A percentile compares a stretch with the other conserved stretches of the same genome.
Conservation (phyloP, 2,113 vertebrate genomes). For the Gorilla gorilla region DNA sequence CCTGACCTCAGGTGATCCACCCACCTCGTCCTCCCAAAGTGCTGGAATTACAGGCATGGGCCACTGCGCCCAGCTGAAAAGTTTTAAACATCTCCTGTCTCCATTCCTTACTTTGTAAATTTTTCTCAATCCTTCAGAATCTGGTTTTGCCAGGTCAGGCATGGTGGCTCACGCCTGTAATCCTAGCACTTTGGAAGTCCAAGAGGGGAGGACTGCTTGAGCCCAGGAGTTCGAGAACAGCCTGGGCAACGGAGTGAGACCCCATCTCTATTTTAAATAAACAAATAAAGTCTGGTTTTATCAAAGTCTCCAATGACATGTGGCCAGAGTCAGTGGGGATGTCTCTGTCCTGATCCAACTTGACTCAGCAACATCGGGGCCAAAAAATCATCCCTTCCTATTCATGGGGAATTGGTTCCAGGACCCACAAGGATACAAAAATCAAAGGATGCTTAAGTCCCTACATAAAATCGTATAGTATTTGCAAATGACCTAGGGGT, state of each 20-base stretch:
- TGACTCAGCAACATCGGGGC: neutral
- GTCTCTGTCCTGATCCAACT: neutral
- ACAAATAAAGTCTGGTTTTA: neutral
- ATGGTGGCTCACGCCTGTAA: too few relatives aligned
- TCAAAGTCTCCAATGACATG: neutral
- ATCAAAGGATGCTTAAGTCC: neutral
- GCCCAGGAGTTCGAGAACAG: too few relatives aligned
- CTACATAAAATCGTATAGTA: neutral
- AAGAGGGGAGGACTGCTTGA: too few relatives aligned
- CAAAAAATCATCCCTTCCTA: neutral
- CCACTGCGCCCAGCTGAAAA: neutral
- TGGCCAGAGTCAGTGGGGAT: neutral
- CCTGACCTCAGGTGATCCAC: too few relatives aligned
- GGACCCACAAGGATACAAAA: neutral
- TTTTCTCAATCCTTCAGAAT: constrained; percentile 6
- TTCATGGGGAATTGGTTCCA: neutral
- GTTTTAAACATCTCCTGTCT: constrained; percentile 19
- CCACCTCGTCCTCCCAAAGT: too few relatives aligned
- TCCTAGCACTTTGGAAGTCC: too few relatives aligned
- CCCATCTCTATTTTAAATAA: too few relatives aligned
- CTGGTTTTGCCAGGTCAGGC: neutral
- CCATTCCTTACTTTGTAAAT: neutral
- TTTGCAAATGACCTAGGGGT: neutral
- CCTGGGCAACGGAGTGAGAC: too few relatives aligned
- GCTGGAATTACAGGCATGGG: too few relatives aligned